Conservation (phyloP, 2,113 vertebrate genomes). For the Herpetotheres cachinnans region DNA sequence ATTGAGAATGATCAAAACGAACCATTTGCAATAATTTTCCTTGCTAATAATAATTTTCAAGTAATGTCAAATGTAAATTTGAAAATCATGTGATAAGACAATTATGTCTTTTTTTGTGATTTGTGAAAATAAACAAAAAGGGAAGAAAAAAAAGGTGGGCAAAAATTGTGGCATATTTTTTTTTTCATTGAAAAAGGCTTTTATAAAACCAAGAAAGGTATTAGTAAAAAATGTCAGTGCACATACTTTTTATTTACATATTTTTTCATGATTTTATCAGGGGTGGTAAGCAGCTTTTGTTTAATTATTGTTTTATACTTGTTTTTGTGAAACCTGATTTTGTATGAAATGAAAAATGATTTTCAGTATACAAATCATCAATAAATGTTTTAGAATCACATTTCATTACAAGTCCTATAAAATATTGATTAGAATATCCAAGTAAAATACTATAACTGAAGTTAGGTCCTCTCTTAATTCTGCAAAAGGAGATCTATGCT, state of each 20-base stretch:
- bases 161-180: not conserved
- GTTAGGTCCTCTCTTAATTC: not conserved
- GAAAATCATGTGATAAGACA: not conserved
- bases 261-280: not conserved
- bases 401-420: not conserved
- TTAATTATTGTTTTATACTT: not conserved
- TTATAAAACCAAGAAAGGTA: not conserved
- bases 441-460: not conserved
- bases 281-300: rapidly evolving
- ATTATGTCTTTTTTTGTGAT: no score
- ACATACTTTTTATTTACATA: not conserved
- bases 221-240: rapidly evolving
- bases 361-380: not conserved
- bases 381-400: not conserved
- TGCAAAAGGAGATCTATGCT: rapidly evolving
- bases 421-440: not conserved
- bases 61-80: not conserved
- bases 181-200: not conserved
- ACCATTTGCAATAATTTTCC: not conserved
- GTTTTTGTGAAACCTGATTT: not conserved
- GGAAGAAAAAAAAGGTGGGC: rapidly evolving
- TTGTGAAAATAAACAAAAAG: not conserved
- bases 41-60: not conserved
- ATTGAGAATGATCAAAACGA: not conserved
- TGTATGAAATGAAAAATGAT: not conserved